Conservation (phyloP, 2,888 invertebrate species). For the Leucophora obtusa region DNA sequence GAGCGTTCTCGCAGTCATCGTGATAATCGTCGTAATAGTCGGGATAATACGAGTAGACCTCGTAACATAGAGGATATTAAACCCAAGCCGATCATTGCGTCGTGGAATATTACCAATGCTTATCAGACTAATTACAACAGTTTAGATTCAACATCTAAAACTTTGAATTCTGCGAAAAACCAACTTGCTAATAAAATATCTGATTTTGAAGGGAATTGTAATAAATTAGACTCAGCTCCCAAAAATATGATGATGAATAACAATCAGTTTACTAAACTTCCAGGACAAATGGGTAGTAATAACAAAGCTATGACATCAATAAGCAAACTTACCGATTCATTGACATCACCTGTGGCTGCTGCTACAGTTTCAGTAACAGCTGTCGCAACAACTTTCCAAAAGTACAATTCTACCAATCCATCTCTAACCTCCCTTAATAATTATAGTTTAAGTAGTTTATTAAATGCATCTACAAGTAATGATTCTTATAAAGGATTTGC, state of each 20-base stretch:
- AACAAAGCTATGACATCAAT: background rate
- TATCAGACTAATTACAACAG: conserved; percentile 43
- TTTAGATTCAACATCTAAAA: background rate
- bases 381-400: conserved; percentile 67
- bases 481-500: conserved; percentile 65
- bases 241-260: background rate
- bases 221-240: background rate
- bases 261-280: background rate
- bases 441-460: conserved; percentile 68
- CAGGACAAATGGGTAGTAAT: background rate
- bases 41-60: conserved; percentile 14
- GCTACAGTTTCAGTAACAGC: conserved; percentile 18
- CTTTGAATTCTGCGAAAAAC: background rate
- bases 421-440: conserved; percentile 67
- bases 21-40: conserved; percentile 47
- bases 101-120: conserved; percentile 62
- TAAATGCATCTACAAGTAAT: conserved; percentile 49
- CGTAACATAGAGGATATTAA: conserved; percentile 39
- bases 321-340: background rate
- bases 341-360: conserved; percentile 4
- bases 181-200: background rate
- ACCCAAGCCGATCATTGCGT: conserved; percentile 46
- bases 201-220: background rate
- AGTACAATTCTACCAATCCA: conserved; percentile 65
- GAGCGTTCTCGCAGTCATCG: conserved; percentile 77